phyloP scores from a whole-genome alignment of 2,888 invertebrate species.

The Lithophane semibrunnea region DNA sequence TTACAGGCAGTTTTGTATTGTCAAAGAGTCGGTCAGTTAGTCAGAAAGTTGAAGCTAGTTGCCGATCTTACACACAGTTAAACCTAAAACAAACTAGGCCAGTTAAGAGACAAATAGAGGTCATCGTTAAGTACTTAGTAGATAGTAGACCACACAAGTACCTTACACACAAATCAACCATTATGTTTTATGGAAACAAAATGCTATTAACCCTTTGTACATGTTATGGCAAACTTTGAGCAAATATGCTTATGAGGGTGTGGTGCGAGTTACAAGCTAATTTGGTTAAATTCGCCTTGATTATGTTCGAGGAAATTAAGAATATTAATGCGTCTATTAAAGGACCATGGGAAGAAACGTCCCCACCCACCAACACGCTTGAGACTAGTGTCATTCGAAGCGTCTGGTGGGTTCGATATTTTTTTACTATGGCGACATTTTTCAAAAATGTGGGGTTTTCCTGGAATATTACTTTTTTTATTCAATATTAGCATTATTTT shows the following conservation, averaged over 20 bases:
- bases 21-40: no score
- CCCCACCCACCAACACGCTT: no score
- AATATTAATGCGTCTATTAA: background rate
- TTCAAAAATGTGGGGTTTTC: no score
- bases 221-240: slow-evolving; percentile 71
- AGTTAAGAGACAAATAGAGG: background rate
- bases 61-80: background rate
- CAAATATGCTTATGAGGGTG: slow-evolving; percentile 71
- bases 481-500: no score
- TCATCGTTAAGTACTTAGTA: background rate
- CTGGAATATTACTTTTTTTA: no score
- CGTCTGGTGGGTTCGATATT: no score
- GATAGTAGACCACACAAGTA: slow-evolving; percentile 15
- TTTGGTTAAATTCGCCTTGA: no score
- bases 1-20: no score
- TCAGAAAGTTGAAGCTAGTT: no score
- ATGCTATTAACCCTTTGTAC: slow-evolving; percentile 67
- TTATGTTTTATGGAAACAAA: slow-evolving; percentile 71
- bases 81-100: background rate
- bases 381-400: no score
- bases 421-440: no score
- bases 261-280: slow-evolving; percentile 63
- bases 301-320: background rate
- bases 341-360: no score
- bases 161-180: slow-evolving; percentile 61